phyloP scores from a whole-genome alignment of 2,113 vertebrate genomes.

The Lagenorhynchus albirostris region DNA sequence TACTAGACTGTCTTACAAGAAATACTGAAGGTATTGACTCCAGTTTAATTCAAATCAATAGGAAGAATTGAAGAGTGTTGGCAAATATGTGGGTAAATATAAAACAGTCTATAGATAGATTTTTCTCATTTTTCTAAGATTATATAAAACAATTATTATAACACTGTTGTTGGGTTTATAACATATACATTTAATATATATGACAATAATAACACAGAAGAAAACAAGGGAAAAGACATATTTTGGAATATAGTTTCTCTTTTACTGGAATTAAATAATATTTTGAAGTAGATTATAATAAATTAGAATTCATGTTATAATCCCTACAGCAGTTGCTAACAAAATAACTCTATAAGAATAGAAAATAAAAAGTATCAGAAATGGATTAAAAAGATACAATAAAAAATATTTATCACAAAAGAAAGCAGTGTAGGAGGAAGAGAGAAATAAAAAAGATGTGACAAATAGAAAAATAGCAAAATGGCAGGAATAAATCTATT shows the following conservation, averaged over 20 bases:
- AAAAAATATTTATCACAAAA: neutral
- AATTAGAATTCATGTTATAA: neutral
- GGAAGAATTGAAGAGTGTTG: neutral
- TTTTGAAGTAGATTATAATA: neutral
- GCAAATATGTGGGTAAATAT: neutral
- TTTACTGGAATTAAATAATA: conserved; percentile 18
- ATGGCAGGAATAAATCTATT: neutral
- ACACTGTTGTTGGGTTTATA: neutral
- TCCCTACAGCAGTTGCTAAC: neutral
- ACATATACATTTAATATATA: neutral
- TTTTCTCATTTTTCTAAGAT: neutral
- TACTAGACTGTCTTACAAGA: neutral
- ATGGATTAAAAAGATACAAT: neutral
- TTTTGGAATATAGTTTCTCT: neutral
- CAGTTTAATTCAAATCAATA: neutral
- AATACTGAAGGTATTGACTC: neutral
- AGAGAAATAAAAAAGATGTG: neutral
- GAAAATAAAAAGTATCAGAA: neutral
- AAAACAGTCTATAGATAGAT: neutral
- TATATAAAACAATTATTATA: neutral
- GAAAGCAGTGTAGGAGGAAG: neutral
- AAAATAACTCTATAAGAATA: neutral
- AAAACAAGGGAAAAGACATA: neutral
- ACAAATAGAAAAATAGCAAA: neutral
- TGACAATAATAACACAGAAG: neutral